A percentile compares a stretch with the other conserved stretches of the same genome.
These are phyloP conservation scores for Pelodytes ibericus DNA, from an alignment of 2,797 vertebrate species.

Conservation along the genomic window DNA sequence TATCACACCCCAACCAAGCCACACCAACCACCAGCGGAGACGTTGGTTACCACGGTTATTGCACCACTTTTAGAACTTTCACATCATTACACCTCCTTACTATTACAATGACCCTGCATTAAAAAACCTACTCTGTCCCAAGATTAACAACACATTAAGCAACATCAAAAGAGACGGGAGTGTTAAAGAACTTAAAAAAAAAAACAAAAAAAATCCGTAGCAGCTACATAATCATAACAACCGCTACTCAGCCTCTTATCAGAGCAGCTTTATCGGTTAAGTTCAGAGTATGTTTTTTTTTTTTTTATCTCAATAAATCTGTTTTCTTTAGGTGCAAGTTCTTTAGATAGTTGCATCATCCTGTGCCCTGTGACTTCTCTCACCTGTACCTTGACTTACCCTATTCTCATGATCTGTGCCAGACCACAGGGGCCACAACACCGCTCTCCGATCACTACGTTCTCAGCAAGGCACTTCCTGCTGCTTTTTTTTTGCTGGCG, in stretches of 20 bases:
- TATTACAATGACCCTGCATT: no score
- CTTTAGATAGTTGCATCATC: conserved; percentile 55
- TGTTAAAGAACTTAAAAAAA: background rate
- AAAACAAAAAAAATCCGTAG: background rate
- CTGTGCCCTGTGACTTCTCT: conserved; percentile 57
- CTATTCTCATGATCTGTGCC: conserved; percentile 62
- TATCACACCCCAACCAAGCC: no score
- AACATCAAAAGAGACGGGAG: background rate
- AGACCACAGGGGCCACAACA: conserved; percentile 75
- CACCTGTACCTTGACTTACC: conserved; percentile 56
- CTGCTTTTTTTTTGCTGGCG: conserved; percentile 56
- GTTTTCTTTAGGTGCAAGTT: conserved; percentile 56
- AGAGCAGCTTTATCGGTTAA: background rate
- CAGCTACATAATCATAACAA: conserved; percentile 17
- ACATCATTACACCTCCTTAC: no score
- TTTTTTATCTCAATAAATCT: conserved; percentile 53
- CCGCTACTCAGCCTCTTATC: conserved; percentile 4
- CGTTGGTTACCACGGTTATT: no score
- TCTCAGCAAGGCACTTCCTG: conserved; percentile 78
- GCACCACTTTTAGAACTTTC: no score
- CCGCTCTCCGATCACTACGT: conserved; percentile 66
- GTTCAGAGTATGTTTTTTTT: conserved; percentile 20
- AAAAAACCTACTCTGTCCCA: no score
- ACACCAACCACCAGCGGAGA: no score
- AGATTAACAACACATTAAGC: background rate